These are phyloP conservation scores for Sminthurinus aureus DNA, from an alignment of 2,888 invertebrate species.

Conservation along the genomic window DNA sequence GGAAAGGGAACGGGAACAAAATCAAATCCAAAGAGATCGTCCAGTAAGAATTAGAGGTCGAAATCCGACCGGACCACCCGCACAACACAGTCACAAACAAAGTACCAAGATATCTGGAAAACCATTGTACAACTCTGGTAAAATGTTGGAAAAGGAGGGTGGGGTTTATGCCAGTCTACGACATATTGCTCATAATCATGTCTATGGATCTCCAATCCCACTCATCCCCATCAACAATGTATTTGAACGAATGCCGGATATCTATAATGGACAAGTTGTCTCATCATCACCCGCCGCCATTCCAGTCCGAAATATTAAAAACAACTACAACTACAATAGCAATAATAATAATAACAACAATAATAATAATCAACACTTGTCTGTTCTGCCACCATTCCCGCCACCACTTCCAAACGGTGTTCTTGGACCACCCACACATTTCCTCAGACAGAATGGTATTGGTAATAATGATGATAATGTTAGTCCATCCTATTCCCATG, in stretches of 20 bases:
- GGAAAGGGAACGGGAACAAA: not conserved
- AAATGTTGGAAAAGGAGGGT: constrained; percentile 58
- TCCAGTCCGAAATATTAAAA: not conserved
- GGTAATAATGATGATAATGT: not conserved
- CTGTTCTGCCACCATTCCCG: not conserved
- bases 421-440: constrained; percentile 7
- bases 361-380: not conserved
- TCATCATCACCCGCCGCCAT: constrained; percentile 19
- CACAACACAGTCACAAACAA: not conserved
- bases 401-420: constrained; percentile 7
- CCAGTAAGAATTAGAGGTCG: not conserved
- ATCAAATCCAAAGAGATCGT: not conserved
- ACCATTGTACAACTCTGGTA: constrained; percentile 55
- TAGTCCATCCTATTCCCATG: not conserved
- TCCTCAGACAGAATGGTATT: not conserved
- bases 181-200: constrained; percentile 49
- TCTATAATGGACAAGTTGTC: constrained; percentile 40
- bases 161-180: constrained; percentile 55
- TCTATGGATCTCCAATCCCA: constrained; percentile 56
- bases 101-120: constrained; percentile 52
- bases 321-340: too few species aligned
- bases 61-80: constrained; percentile 22
- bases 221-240: constrained; percentile 53
- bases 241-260: constrained; percentile 49
- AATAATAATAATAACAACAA: too few species aligned